Evolutionary conservation across 2,888 invertebrate genomes (phyloP).

Genomic region (Mythimna pallens): DNA sequence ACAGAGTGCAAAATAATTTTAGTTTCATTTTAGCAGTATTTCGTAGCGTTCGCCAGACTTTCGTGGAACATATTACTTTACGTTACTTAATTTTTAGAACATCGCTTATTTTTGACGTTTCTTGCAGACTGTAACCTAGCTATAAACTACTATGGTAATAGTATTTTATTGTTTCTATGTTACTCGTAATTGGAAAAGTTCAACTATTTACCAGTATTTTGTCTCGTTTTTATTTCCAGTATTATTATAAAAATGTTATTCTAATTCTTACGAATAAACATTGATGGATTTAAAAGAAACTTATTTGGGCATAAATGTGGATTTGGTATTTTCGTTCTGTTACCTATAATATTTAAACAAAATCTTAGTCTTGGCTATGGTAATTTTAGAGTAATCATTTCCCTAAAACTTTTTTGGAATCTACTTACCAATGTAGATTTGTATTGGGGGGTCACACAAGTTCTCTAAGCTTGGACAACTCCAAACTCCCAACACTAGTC

Average conservation of each 20-base stretch:
- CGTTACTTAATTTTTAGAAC: constrained; percentile 42
- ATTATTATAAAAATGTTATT: not conserved
- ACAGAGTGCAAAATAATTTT: constrained; percentile 57
- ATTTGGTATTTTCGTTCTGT: not conserved
- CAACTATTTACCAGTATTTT: constrained; percentile 18
- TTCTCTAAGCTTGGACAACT: too few species aligned
- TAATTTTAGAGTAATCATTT: too few species aligned
- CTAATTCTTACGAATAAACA: not conserved
- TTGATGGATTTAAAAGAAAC: not conserved
- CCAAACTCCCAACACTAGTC: too few species aligned
- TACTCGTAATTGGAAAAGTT: constrained; percentile 27
- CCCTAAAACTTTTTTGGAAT: too few species aligned
- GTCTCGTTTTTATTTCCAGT: constrained; percentile 20
- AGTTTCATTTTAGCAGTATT: constrained; percentile 64
- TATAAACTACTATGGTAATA: not conserved
- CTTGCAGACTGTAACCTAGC: constrained; percentile 5
- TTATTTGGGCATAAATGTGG: not conserved
- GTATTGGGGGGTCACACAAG: too few species aligned
- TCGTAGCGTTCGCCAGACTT: constrained; percentile 69
- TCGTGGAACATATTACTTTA: constrained; percentile 68
- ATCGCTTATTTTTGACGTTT: constrained; percentile 38
- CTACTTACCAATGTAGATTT: too few species aligned
- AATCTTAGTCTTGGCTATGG: too few species aligned
- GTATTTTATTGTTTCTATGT: constrained; percentile 4
- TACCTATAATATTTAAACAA: too few species aligned